Percentiles rank a stretch among this genome's conserved stretches.
phyloP scores from a whole-genome alignment of 64 coral and sea anemone species.

The Stylophora pistillata region DNA sequence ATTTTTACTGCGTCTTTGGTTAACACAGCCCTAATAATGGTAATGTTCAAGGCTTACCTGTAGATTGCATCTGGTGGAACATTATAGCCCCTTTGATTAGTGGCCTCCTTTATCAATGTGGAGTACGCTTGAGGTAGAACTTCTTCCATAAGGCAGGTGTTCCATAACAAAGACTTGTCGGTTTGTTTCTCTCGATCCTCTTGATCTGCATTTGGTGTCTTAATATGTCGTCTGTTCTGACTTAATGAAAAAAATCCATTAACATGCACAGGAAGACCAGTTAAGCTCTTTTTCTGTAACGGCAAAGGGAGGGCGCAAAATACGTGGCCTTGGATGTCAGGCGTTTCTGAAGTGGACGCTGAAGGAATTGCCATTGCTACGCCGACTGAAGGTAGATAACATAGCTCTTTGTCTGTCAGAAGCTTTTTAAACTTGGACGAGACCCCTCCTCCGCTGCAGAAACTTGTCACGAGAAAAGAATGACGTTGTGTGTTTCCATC shows the following conservation, averaged over 20 bases:
- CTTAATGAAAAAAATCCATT: conserved; percentile 90
- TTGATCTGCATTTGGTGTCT: conserved; percentile 77
- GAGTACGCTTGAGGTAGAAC: conserved; percentile 69
- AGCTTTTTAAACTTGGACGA: conserved; percentile 51
- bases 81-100: not conserved
- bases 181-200: conserved; percentile 32
- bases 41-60: not conserved
- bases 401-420: conserved; percentile 53
- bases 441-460: conserved; percentile 31
- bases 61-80: conserved; percentile 7
- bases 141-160: conserved; percentile 65
- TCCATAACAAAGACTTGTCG: conserved; percentile 79
- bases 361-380: conserved; percentile 25
- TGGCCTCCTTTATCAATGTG: conserved; percentile 23
- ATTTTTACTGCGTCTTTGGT: not conserved
- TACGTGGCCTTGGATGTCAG: conserved; percentile 2
- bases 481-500: no score
- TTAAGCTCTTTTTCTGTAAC: conserved; percentile 71
- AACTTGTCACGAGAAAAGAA: no score
- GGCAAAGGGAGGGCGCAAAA: conserved; percentile 91
- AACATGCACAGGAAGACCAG: conserved; percentile 88
- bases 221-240: conserved; percentile 87
- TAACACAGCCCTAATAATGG: not conserved
- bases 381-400: conserved; percentile 74
- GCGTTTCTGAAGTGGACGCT: not conserved